Conservation (phyloP, 2,888 invertebrate species). For the Idaea aversata region DNA sequence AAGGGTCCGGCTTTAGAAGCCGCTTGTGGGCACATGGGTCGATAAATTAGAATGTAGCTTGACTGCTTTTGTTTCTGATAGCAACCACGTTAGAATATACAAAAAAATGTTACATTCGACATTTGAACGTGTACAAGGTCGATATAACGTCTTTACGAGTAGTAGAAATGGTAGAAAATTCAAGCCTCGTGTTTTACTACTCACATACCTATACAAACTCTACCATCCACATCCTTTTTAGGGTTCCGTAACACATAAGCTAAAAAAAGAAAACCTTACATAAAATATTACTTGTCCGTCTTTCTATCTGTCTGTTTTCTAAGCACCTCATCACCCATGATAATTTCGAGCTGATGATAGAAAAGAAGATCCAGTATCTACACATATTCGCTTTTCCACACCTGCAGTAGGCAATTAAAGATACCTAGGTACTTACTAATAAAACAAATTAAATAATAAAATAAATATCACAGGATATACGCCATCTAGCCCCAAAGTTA, state of each 20-base stretch:
- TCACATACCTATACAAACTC: neutral
- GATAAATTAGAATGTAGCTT: slow-evolving; percentile 44
- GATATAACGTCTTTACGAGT: slow-evolving; percentile 7
- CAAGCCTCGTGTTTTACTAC: neutral
- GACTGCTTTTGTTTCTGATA: slow-evolving; percentile 28
- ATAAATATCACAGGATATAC: too few species aligned
- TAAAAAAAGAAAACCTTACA: too few species aligned
- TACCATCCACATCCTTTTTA: too few species aligned
- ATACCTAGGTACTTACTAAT: too few species aligned
- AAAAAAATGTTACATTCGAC: slow-evolving; percentile 12
- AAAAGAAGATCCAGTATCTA: too few species aligned
- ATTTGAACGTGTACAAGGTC: slow-evolving; percentile 13
- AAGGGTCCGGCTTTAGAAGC: neutral
- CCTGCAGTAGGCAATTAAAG: too few species aligned
- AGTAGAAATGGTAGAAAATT: neutral
- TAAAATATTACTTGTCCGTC: too few species aligned
- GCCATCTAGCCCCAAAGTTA: too few species aligned
- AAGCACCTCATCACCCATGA: neutral
- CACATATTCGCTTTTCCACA: too few species aligned
- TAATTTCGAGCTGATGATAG: neutral
- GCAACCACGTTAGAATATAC: slow-evolving; percentile 9
- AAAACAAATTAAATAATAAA: too few species aligned
- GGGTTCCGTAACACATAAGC: too few species aligned
- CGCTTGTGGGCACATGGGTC: slow-evolving; percentile 50
- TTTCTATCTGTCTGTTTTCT: too few species aligned